A percentile compares a stretch with the other conserved stretches of the same genome.
Conservation (phyloP, 1,140 invertebrate genomes). For the Cataglyphis hispanica region DNA sequence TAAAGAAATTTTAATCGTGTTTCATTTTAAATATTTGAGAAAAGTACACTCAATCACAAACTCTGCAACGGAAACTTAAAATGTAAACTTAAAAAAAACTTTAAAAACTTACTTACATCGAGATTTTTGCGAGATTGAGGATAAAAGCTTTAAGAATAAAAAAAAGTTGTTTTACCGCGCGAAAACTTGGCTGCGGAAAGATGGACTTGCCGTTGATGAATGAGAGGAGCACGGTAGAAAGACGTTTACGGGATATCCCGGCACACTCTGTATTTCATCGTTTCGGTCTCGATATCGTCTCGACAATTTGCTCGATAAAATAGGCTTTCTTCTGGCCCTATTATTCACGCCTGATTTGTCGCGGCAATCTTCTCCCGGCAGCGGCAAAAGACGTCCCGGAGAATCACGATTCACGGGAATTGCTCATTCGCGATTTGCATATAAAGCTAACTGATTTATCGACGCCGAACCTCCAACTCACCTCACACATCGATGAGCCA, state of each 20-base stretch:
- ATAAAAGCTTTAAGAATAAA: slow-evolving; percentile 21
- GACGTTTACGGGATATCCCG: background rate
- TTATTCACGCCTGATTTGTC: slow-evolving; percentile 72
- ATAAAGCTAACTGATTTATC: slow-evolving; percentile 69
- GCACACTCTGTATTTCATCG: slow-evolving; percentile 50
- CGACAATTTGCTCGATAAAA: slow-evolving; percentile 60
- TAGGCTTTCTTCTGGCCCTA: slow-evolving; percentile 48
- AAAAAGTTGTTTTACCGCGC: background rate
- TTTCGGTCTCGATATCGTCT: slow-evolving; percentile 47
- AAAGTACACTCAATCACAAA: background rate
- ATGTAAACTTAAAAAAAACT: background rate
- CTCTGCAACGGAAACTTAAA: background rate
- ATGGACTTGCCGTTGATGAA: slow-evolving; percentile 20
- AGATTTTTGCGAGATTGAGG: background rate
- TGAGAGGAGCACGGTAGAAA: slow-evolving; percentile 6
- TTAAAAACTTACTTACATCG: slow-evolving; percentile 19
- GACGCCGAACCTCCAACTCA: slow-evolving; percentile 1
- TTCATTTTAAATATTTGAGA: background rate
- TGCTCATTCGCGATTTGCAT: slow-evolving; percentile 71
- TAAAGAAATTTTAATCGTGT: background rate
- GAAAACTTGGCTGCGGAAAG: slow-evolving; percentile 13
- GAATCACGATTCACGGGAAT: slow-evolving; percentile 62
- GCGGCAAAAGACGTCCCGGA: slow-evolving; percentile 40
- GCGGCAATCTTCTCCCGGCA: slow-evolving; percentile 53
- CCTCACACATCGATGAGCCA: slow-evolving; percentile 3